Evolutionary conservation across 2,113 vertebrate species (phyloP), one percentile per base, ranked within the genome.

Genomic region (Silurus asotus): DNA sequence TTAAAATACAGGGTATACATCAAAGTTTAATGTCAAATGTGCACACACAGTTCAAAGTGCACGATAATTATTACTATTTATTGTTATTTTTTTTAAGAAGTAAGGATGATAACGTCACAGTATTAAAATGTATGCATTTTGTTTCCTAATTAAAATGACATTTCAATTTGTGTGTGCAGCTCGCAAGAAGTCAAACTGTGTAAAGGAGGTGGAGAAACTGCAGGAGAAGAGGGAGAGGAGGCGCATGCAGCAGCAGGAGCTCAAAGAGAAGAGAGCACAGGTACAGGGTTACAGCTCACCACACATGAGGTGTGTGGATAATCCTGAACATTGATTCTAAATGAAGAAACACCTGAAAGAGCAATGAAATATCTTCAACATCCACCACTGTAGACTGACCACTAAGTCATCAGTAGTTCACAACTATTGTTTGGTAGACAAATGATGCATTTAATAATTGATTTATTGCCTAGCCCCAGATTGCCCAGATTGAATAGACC

Each of bases 121-220:
- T 14, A 28, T 58, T 9, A 78, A 78, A 58, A 28, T n/a, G 45
- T 82, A 67, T 67, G 28, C 14, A 28, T n/a, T 49, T 17, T 6
- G 28, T 45, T 37, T 82, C 49, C 28, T n/a, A 8, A 8, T 62
- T 62, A 23, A 61, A 75, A 48, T n/a, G 0, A 25, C 25, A 25
- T 77, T 55, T 51, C 5, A 13, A 49, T 74, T 13, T 92, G 90
- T 91, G 87, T 83, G 90, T 93, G 75, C 92, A 99, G 98, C 97
- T 58, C 96, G 97, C 74, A 96, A 94, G 93, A 99, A 99, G 95
- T 99, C 98, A 62, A 99, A 97, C 93, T 99, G 98, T 91, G 97
- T 99, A 88, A 99, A 99, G 93, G 98, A 99, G 89, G 97, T 99
- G 90, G 98, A 99, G 94, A 99, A 99, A 86, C 92, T 99, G 70